Conservation (phyloP, 2,888 invertebrate genomes). For the Dicycla oo region DNA sequence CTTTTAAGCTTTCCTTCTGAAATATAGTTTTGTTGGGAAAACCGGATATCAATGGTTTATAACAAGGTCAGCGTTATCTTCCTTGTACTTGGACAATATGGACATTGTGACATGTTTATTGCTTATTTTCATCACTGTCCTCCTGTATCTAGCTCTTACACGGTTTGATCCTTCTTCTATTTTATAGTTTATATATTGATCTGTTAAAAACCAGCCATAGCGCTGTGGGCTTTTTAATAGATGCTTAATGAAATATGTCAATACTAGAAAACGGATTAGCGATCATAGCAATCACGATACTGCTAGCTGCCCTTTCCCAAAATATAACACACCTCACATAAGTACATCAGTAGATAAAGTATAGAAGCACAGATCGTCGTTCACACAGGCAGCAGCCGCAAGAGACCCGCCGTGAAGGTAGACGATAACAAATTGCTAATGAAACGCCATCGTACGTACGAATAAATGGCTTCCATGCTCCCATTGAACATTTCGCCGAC, state of each 20-base stretch:
- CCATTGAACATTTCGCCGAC: slow-evolving; percentile 62
- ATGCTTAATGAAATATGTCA: too few relatives aligned
- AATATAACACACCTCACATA: not conserved
- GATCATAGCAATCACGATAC: not conserved
- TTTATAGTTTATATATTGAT: not conserved
- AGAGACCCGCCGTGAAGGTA: slow-evolving; percentile 53
- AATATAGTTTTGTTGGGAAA: slow-evolving; percentile 39
- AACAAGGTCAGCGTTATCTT: slow-evolving; percentile 36
- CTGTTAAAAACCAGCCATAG: too few relatives aligned
- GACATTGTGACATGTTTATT: slow-evolving; percentile 33
- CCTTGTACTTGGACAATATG: slow-evolving; percentile 15
- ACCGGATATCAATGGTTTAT: slow-evolving; percentile 48
- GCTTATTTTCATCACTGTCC: slow-evolving; percentile 18
- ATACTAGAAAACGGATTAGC: too few relatives aligned
- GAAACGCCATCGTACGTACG: slow-evolving; percentile 60
- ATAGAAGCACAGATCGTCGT: slow-evolving; percentile 27
- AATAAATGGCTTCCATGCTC: slow-evolving; percentile 62
- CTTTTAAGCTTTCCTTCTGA: slow-evolving; percentile 18
- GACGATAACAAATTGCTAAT: slow-evolving; percentile 66
- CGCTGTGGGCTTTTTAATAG: too few relatives aligned
- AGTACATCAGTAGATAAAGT: not conserved
- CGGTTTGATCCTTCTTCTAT: not conserved
- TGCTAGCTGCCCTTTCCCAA: not conserved
- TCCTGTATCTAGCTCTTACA: not conserved
- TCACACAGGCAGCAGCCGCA: slow-evolving; percentile 36